Evolutionary conservation across 2,888 invertebrate species (phyloP).

Genomic region (Tachina grossa): DNA sequence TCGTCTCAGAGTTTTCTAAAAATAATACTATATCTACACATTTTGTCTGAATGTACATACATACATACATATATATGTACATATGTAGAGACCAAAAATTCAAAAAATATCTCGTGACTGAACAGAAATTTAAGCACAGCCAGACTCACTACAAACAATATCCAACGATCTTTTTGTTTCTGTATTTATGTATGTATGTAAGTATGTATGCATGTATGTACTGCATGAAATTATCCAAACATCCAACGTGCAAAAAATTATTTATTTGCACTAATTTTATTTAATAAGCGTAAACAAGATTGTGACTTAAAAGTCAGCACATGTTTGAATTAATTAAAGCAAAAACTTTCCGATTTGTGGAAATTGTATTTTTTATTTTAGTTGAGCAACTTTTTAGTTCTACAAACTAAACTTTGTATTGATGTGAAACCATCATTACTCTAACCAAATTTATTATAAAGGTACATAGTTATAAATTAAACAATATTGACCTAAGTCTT

Average conservation of each 20-base stretch:
- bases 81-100: conserved; percentile 13
- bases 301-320: neutral
- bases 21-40: conserved; percentile 44
- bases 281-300: neutral
- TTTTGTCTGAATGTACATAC: conserved; percentile 18
- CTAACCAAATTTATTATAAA: too few relatives aligned
- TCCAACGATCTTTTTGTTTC: neutral
- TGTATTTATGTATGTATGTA: neutral
- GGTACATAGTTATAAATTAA: too few relatives aligned
- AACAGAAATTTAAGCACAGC: conserved; percentile 15
- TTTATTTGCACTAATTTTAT: neutral
- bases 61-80: too few relatives aligned
- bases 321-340: conserved; percentile 31
- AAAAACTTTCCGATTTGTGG: neutral
- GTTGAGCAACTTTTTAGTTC: too few relatives aligned
- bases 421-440: too few relatives aligned
- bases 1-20: conserved; percentile 59
- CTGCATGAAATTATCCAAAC: neutral
- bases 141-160: conserved; percentile 2
- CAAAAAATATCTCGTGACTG: conserved; percentile 60
- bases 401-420: too few relatives aligned
- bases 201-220: neutral
- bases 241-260: neutral
- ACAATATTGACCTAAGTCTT: too few relatives aligned
- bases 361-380: neutral